Evolutionary conservation across 2,888 invertebrate species (phyloP).

Genomic region (Xestia ashworthii): DNA sequence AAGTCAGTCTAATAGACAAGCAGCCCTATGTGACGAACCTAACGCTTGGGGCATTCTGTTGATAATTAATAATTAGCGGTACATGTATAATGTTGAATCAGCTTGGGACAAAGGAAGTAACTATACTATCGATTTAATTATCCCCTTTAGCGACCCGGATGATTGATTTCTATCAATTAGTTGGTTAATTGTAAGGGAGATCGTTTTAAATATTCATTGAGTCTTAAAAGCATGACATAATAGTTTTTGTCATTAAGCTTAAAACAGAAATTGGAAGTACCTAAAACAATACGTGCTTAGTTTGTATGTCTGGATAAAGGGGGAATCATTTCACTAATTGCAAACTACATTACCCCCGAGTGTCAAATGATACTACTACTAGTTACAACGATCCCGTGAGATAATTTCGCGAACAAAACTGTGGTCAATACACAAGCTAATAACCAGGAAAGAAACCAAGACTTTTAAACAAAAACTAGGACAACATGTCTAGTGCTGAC

Average conservation of each 20-base stretch:
- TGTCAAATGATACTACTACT: neutral
- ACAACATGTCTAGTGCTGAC: neutral
- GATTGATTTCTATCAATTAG: constrained; percentile 34
- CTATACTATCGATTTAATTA: constrained; percentile 28
- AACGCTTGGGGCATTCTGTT: constrained; percentile 33
- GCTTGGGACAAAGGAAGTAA: constrained; percentile 14
- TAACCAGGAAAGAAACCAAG: neutral
- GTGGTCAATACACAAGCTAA: neutral
- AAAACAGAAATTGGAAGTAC: too few relatives aligned
- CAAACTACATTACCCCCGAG: neutral
- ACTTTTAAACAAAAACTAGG: neutral
- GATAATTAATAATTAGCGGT: constrained; percentile 43
- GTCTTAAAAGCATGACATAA: constrained; percentile 2
- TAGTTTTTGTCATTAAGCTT: neutral
- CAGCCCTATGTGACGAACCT: constrained; percentile 27
- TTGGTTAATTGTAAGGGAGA: constrained; percentile 13
- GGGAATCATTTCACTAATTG: neutral
- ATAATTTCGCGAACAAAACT: neutral
- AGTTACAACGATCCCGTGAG: neutral
- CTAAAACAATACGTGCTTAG: neutral
- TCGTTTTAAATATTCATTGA: neutral
- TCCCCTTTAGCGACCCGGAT: constrained; percentile 27
- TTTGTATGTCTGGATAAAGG: neutral
- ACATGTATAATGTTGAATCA: constrained; percentile 27
- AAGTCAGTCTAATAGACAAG: neutral